Evolutionary conservation across 2,113 vertebrate species (phyloP).

Genomic region (Eurystomus gularis): DNA sequence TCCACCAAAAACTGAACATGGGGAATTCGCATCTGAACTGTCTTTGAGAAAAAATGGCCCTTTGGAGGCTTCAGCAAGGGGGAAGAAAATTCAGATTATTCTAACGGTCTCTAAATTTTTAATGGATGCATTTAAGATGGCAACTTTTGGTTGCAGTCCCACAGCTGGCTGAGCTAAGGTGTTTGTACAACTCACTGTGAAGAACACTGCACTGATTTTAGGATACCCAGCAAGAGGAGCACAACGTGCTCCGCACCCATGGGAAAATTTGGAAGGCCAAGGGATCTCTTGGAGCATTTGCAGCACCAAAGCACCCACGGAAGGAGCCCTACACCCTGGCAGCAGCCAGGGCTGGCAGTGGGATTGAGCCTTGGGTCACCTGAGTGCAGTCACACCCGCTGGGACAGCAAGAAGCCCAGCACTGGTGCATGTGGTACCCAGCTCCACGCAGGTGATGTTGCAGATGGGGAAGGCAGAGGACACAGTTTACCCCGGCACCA

Average conservation of each 20-base stretch:
- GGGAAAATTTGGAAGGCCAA: neutral
- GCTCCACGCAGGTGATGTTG: accelerated
- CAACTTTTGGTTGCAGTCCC: neutral
- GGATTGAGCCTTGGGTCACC: accelerated
- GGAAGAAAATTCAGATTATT: neutral
- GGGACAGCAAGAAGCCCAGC: accelerated
- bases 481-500: accelerated
- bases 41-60: neutral
- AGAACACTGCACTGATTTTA: neutral
- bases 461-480: neutral
- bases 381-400: accelerated
- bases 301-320: neutral
- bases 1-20: neutral
- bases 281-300: accelerated
- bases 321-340: neutral
- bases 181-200: neutral
- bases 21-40: neutral
- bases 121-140: neutral
- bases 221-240: neutral
- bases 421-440: accelerated
- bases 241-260: accelerated
- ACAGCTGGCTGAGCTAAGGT: neutral
- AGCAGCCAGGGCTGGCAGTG: neutral
- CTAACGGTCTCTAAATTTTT: neutral
- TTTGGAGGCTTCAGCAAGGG: neutral